Evolutionary conservation across 2,888 invertebrate genomes (phyloP), one percentile per base, ranked within the genome.

Genomic region (Agrochola litura): DNA sequence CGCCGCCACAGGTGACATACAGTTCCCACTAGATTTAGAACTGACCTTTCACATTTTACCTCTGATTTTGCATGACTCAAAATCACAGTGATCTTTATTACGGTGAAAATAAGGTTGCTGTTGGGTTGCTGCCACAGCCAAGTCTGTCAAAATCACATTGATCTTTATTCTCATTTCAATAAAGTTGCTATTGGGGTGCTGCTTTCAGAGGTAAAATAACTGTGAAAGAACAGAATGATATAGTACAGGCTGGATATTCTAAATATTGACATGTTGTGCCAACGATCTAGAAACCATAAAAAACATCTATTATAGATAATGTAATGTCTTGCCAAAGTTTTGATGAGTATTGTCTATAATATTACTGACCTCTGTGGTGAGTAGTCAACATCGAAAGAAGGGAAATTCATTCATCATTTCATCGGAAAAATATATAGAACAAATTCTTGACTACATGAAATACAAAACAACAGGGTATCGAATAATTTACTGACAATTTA

Each of bases 1-100:
- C 93, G 0, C 93, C 95, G 0, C 88, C 94, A 19, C 94, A 94
- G 86, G 94, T 94, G 37, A 25, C 25, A 4, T 12, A 81, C 25
- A 49, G 14, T 37, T 61, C 10, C 19, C 19, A 37, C 19, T 19
- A 10, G 9, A 61, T 30, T 60, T 60, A 16, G 25, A 58, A 25
- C 14, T 25, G 56, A 14, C 14, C 1, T 25, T 56, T 58, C 6
- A 56, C 5, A 54, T 54, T 54, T 54, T 25, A 25, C 12, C 56
- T n/a, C 56, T 6, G 14, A 58, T 25, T 58, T 58, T 58, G 58
- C 2, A 25, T 58, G 3, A 60, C 16, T 60, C 58, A 60, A 60
- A 60, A 16, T 16, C 58, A 14, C 6, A 25, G 14, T 58, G 58
- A 58, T 25, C 25, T 14, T 58, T 25, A 58, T 1, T 25, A 3